Percentiles rank a stretch among this genome's conserved stretches.
phyloP scores from a whole-genome alignment of 2,797 vertebrate species.

The Sebastes alutus region DNA sequence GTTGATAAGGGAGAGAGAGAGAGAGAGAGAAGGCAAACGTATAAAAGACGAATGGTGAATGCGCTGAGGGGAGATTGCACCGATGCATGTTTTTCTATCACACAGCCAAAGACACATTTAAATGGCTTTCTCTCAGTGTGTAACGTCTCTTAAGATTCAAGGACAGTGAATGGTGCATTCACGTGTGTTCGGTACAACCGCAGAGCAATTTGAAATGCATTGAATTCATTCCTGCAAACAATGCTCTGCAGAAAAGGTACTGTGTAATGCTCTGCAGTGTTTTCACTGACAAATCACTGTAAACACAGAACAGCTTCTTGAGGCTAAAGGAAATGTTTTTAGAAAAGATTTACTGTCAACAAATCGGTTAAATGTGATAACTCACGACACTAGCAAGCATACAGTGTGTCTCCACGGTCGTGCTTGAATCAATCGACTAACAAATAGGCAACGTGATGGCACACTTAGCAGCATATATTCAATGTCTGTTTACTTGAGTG shows the following conservation, averaged over 20 bases:
- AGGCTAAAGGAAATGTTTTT: neutral
- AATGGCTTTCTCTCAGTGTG: conserved; percentile 11
- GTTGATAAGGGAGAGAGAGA: conserved; percentile 36
- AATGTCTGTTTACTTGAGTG: neutral
- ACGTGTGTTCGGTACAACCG: neutral
- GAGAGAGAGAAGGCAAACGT: conserved; percentile 11
- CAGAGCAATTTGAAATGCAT: neutral
- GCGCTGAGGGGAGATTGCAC: conserved; percentile 11
- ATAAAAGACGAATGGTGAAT: conserved; percentile 28
- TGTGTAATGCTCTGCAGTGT: neutral
- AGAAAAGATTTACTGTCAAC: conserved; percentile 10
- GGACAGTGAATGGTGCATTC: neutral
- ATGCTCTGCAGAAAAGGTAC: neutral
- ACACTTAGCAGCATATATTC: neutral
- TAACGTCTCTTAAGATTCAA: neutral
- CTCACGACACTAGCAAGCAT: neutral
- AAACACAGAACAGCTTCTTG: neutral
- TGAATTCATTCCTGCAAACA: neutral
- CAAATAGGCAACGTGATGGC: neutral
- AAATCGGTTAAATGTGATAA: conserved; percentile 14
- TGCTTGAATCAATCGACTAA: neutral
- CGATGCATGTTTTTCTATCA: conserved; percentile 30
- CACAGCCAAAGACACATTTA: conserved; percentile 13
- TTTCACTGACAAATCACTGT: neutral
- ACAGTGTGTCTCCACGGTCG: neutral